Conservation (phyloP, 2,797 vertebrate genomes). For the Chelon auratus region DNA sequence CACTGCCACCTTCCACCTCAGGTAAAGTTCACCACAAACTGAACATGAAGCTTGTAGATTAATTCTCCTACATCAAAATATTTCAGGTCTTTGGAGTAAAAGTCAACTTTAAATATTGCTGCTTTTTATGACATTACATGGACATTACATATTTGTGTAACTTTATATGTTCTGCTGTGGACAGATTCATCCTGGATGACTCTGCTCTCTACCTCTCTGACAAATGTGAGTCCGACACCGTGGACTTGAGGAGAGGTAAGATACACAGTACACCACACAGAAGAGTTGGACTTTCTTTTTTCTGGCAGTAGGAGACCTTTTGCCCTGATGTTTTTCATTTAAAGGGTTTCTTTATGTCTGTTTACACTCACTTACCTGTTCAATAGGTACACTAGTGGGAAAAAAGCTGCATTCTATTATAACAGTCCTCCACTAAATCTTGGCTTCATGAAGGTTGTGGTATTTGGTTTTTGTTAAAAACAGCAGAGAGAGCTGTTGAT, state of each 20-base stretch:
- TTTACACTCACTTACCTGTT: neutral
- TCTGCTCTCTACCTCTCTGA: constrained; percentile 94
- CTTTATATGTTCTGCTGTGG: constrained; percentile 11
- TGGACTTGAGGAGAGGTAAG: constrained; percentile 91
- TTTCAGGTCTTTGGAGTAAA: neutral
- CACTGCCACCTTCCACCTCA: constrained; percentile 93
- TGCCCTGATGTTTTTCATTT: neutral
- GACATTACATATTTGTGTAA: neutral
- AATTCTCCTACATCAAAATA: neutral
- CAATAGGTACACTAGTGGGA: too few relatives aligned
- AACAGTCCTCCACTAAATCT: too few relatives aligned
- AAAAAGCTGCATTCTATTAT: too few relatives aligned
- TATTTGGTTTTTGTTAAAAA: too few relatives aligned
- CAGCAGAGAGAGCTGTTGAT: too few relatives aligned
- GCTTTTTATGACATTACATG: neutral
- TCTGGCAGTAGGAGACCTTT: too few relatives aligned
- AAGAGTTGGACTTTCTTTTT: neutral
- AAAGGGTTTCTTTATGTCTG: neutral
- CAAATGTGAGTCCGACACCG: constrained; percentile 89
- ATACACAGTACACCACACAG: neutral
- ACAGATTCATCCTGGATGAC: constrained; percentile 94
- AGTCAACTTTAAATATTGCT: neutral
- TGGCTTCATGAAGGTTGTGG: too few relatives aligned
- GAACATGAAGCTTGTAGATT: neutral
- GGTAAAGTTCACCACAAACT: constrained; percentile 75